phyloP scores from a whole-genome alignment of 2,797 vertebrate genomes.

The Hapalemur alaotrensis region DNA sequence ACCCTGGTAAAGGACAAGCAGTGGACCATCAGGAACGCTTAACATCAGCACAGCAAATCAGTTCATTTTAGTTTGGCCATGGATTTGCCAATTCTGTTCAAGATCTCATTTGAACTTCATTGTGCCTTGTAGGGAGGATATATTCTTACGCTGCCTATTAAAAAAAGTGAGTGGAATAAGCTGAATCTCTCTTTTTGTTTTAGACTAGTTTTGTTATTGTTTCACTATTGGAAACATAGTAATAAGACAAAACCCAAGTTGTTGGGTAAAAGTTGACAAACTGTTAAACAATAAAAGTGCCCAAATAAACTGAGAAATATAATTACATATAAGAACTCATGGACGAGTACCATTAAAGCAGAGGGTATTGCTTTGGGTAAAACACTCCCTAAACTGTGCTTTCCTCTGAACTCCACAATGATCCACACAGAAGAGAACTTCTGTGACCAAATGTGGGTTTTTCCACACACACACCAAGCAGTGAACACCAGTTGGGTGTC shows the following conservation, averaged over 20 bases:
- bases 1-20: constrained; percentile 51
- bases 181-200: not conserved
- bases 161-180: constrained; percentile 28
- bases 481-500: not conserved
- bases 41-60: not conserved
- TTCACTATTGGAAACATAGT: not conserved
- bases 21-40: not conserved
- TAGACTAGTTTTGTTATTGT: not conserved
- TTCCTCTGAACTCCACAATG: not conserved
- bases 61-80: not conserved
- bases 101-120: not conserved
- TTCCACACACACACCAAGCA: not conserved
- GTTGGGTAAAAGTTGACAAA: not conserved
- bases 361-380: not conserved
- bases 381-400: too few species aligned
- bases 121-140: not conserved
- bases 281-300: not conserved
- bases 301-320: not conserved
- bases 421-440: not conserved
- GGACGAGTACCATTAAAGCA: not conserved
- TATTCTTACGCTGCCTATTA: constrained; percentile 39
- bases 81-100: not conserved
- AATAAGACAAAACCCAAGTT: not conserved
- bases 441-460: not conserved
- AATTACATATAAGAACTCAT: not conserved